phyloP scores from a whole-genome alignment of 2,113 vertebrate species.

The Psilopsiagon aurifrons region DNA sequence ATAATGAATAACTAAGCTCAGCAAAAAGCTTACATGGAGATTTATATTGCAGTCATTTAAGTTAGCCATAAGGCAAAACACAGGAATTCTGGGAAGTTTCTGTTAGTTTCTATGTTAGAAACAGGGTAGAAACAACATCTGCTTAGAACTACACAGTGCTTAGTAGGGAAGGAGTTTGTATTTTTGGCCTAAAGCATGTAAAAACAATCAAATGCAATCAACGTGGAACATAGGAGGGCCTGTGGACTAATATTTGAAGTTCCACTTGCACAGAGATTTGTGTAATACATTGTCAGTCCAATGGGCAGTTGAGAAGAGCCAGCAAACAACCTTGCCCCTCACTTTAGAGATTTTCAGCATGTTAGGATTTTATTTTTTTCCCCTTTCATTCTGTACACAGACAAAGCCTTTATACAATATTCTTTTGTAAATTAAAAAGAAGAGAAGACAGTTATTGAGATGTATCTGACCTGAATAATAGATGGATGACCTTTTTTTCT shows the following conservation, averaged over 20 bases:
- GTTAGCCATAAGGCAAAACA: not conserved
- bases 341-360: not conserved
- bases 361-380: not conserved
- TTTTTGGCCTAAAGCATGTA: not conserved
- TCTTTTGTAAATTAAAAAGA: not conserved
- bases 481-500: not conserved
- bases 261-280: not conserved
- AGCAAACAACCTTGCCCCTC: not conserved
- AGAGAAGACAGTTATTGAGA: not conserved
- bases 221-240: not conserved
- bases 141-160: not conserved
- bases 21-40: not conserved
- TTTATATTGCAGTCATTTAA: not conserved
- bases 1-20: not conserved
- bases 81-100: not conserved
- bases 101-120: not conserved
- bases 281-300: not conserved
- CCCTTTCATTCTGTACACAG: not conserved
- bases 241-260: not conserved
- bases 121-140: not conserved
- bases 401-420: not conserved
- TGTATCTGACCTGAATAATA: not conserved
- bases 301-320: not conserved
- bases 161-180: not conserved
- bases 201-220: not conserved